phyloP scores from a whole-genome alignment of 2,113 vertebrate genomes.

The Aegotheles bennettii region DNA sequence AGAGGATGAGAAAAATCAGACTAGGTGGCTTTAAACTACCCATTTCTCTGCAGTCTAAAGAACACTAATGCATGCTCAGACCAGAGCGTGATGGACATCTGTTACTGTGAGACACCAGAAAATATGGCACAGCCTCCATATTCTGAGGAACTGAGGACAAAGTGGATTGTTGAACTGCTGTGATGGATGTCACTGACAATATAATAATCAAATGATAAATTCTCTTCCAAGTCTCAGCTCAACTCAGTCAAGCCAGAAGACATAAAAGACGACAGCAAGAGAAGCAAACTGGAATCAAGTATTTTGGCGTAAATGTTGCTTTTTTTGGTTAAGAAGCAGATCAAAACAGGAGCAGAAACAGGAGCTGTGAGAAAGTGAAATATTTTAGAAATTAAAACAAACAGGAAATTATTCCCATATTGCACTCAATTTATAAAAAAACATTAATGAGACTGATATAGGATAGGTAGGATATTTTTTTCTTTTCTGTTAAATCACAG shows the following conservation, averaged over 20 bases:
- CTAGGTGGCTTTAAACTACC: background rate
- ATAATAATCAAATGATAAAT: background rate
- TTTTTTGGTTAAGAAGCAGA: background rate
- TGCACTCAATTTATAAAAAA: background rate
- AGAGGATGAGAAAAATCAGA: background rate
- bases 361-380: background rate
- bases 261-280: background rate
- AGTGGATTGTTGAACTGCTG: background rate
- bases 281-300: background rate
- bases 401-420: background rate
- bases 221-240: background rate
- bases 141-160: background rate
- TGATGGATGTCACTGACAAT: background rate
- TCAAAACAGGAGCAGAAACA: background rate
- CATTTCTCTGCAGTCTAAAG: background rate
- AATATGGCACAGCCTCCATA: fast-evolving
- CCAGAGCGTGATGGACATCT: background rate
- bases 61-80: fast-evolving
- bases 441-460: background rate
- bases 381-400: background rate
- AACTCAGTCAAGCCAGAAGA: background rate
- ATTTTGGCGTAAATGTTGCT: background rate
- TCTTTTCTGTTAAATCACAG: constrained; percentile 23
- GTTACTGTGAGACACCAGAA: background rate
- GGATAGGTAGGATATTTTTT: background rate